These are phyloP conservation scores for Caenorhabditis sinica DNA, from an alignment of 2,888 invertebrate species.

Conservation along the genomic window DNA sequence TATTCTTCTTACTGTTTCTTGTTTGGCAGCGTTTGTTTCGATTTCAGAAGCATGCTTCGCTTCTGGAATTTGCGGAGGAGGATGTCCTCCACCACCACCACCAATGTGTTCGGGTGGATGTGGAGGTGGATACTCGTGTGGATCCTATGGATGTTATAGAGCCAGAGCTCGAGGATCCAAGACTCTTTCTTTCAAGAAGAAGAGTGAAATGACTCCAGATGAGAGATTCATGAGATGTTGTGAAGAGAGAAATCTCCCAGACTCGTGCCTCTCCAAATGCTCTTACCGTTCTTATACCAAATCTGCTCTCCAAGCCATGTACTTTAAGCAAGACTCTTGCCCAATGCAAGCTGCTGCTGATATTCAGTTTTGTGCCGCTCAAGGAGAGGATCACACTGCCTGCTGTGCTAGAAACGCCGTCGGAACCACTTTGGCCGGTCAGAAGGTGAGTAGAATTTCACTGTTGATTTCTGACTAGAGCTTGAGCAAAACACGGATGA, in stretches of 20 bases:
- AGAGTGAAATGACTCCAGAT: slow-evolving; percentile 76
- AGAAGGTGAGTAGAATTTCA: slow-evolving; percentile 49
- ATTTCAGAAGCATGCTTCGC: slow-evolving; percentile 80
- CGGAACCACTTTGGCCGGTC: slow-evolving; percentile 76
- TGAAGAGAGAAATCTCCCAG: slow-evolving; percentile 81
- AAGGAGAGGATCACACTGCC: slow-evolving; percentile 75
- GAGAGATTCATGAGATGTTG: slow-evolving; percentile 82
- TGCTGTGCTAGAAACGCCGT: slow-evolving; percentile 77
- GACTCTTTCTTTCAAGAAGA: slow-evolving; percentile 57
- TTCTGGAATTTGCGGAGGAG: slow-evolving; percentile 81
- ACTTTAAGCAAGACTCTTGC: slow-evolving; percentile 82
- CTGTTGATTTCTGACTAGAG: too few relatives aligned
- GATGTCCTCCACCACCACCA: slow-evolving; percentile 80
- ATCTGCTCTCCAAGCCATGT: slow-evolving; percentile 81
- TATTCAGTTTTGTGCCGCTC: slow-evolving; percentile 82
- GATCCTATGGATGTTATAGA: slow-evolving; percentile 80
- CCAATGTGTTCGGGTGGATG: slow-evolving; percentile 71
- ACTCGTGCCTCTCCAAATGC: slow-evolving; percentile 81
- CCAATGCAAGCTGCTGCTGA: slow-evolving; percentile 83
- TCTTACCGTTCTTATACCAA: slow-evolving; percentile 79
- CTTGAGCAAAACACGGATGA: neutral
- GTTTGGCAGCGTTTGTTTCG: slow-evolving; percentile 37
- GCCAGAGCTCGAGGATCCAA: slow-evolving; percentile 73
- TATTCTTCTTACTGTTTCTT: slow-evolving; percentile 23
- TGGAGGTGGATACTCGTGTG: slow-evolving; percentile 76